A percentile compares a stretch with the other conserved stretches of the same genome.
These are phyloP conservation scores for Andrena fulva DNA, from an alignment of 2,888 invertebrate genomes.

Conservation along the genomic window DNA sequence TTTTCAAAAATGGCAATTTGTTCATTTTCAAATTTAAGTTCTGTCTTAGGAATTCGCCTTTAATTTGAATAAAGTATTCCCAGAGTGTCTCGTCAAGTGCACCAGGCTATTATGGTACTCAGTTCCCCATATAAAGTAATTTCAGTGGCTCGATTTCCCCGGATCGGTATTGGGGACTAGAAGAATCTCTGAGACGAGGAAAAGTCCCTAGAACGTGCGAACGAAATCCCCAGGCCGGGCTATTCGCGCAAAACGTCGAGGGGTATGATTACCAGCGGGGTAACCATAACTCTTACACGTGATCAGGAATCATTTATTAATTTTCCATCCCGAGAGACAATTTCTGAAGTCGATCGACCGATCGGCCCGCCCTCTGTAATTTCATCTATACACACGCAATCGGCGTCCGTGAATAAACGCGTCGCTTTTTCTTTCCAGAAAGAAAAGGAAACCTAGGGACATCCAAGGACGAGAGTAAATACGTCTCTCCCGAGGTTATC, in stretches of 20 bases:
- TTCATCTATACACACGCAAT: constrained; percentile 53
- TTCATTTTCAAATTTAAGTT: not conserved
- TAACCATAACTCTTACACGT: constrained; percentile 40
- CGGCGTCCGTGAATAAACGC: constrained; percentile 17
- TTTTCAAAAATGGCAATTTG: not conserved
- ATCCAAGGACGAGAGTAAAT: constrained; percentile 51
- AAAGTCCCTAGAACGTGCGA: not conserved
- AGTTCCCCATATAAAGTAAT: not conserved
- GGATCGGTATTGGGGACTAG: not conserved
- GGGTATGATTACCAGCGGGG: constrained; percentile 31
- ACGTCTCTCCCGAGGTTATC: constrained; percentile 55
- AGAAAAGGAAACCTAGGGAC: constrained; percentile 24
- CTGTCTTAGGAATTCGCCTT: not conserved
- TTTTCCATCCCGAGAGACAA: constrained; percentile 49
- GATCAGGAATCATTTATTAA: constrained; percentile 59
- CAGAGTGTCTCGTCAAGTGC: not conserved
- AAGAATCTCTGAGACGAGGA: not conserved
- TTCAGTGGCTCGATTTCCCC: not conserved
- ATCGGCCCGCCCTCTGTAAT: constrained; percentile 49
- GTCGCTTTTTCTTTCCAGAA: not conserved
- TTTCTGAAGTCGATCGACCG: constrained; percentile 35
- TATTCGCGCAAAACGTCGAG: constrained; percentile 3
- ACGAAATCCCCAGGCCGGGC: no score
- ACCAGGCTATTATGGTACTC: not conserved
- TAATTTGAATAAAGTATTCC: constrained; percentile 9